phyloP scores from a whole-genome alignment of 2,113 vertebrate genomes.

The Irena cyanogastra region DNA sequence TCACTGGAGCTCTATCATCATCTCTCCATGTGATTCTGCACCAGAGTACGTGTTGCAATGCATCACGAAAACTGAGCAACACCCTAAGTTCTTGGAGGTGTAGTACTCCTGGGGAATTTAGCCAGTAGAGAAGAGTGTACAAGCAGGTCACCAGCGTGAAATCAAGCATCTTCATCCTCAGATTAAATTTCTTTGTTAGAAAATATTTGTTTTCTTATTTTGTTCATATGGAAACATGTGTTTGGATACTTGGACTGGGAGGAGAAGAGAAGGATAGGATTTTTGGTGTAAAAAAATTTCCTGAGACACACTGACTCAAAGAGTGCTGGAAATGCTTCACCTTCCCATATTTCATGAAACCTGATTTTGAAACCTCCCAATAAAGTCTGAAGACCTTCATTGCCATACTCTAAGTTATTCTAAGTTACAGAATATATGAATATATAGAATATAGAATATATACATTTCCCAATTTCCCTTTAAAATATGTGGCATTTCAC shows the following conservation, averaged over 20 bases:
- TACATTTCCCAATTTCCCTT: background rate
- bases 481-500: background rate
- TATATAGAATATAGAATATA: too few relatives aligned
- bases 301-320: background rate
- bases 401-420: background rate
- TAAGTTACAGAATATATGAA: too few relatives aligned
- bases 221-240: background rate
- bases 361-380: background rate
- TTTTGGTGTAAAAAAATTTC: background rate
- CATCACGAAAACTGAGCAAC: background rate
- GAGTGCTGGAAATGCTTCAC: background rate
- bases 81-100: background rate
- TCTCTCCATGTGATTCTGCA: background rate
- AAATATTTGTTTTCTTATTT: background rate
- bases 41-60: rapidly evolving
- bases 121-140: too few relatives aligned
- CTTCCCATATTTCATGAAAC: background rate
- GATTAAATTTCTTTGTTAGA: background rate
- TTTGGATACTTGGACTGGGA: background rate
- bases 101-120: background rate
- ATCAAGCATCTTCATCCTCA: background rate
- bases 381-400: background rate
- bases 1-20: background rate
- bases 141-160: background rate
- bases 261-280: background rate